A percentile compares a stretch with the other conserved stretches of the same genome.
These are phyloP conservation scores for Motacilla alba DNA, from an alignment of 2,113 vertebrate genomes.

Conservation along the genomic window DNA sequence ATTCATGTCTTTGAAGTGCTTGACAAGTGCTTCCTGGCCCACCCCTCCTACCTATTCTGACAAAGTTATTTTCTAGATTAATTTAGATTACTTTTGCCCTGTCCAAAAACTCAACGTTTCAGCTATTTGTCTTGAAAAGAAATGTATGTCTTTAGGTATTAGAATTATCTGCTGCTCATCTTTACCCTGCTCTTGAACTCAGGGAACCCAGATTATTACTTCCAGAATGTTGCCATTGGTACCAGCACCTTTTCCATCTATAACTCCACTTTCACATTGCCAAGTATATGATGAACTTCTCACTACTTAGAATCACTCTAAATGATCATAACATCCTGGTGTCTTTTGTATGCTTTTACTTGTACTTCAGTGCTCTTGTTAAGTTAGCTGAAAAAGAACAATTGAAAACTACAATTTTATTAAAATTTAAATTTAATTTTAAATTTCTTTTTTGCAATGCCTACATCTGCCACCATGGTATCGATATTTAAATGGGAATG, in stretches of 20 bases:
- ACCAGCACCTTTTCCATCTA: neutral
- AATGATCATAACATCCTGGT: neutral
- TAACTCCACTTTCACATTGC: neutral
- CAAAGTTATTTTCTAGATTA: neutral
- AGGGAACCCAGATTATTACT: neutral
- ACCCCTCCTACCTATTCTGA: neutral
- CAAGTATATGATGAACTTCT: neutral
- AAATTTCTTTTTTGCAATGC: neutral
- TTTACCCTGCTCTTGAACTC: neutral
- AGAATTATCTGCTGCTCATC: neutral
- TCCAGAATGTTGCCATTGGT: neutral
- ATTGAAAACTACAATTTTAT: neutral
- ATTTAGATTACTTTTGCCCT: neutral
- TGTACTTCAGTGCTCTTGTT: neutral
- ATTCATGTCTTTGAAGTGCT: neutral
- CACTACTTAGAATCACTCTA: neutral
- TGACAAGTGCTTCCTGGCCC: neutral
- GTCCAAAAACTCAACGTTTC: neutral
- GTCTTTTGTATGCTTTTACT: neutral
- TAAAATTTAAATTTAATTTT: neutral
- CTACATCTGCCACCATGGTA: neutral
- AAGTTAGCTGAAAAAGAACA: neutral
- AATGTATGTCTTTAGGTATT: neutral
- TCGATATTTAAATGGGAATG: neutral
- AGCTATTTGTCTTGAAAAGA: neutral